These are phyloP conservation scores for Platichthys flesus DNA, from an alignment of 2,113 vertebrate genomes.

Conservation along the genomic window DNA sequence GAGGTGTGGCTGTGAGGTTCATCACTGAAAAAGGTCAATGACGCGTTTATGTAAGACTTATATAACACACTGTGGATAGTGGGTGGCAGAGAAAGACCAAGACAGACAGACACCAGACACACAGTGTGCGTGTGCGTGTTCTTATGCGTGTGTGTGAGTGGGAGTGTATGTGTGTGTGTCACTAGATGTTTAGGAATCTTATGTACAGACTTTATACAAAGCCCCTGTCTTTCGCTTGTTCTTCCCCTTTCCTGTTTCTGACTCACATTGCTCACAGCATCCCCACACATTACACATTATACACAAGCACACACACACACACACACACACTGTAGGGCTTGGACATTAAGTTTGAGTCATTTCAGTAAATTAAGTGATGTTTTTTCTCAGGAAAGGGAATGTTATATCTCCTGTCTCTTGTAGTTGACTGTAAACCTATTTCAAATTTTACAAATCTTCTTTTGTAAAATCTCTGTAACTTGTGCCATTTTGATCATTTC, in stretches of 20 bases:
- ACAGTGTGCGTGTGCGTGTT: constrained; percentile 2
- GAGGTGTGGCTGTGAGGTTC: constrained; percentile 54
- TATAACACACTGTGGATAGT: constrained; percentile 74
- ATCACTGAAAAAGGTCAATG: constrained; percentile 60
- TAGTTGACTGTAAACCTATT: constrained; percentile 43
- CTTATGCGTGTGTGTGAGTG: background rate
- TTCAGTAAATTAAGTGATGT: constrained; percentile 21
- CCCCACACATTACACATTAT: background rate
- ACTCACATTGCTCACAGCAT: constrained; percentile 14
- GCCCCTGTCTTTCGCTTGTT: background rate
- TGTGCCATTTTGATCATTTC: constrained; percentile 50
- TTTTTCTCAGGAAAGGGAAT: constrained; percentile 48
- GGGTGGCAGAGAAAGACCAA: constrained; percentile 65
- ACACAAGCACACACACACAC: too few species aligned
- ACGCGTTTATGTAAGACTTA: constrained; percentile 77
- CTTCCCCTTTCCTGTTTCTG: too few species aligned
- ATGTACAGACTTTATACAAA: background rate
- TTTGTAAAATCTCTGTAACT: constrained; percentile 68
- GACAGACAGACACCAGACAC: constrained; percentile 44
- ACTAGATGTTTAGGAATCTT: constrained; percentile 8
- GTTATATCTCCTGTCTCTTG: constrained; percentile 45
- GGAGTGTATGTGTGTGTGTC: constrained; percentile 8
- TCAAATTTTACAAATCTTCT: constrained; percentile 12
- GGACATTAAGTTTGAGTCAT: constrained; percentile 26
- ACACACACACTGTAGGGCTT: constrained; percentile 31